phyloP scores from a whole-genome alignment of 2,888 invertebrate species.

The Pharmacophagus antenor region DNA sequence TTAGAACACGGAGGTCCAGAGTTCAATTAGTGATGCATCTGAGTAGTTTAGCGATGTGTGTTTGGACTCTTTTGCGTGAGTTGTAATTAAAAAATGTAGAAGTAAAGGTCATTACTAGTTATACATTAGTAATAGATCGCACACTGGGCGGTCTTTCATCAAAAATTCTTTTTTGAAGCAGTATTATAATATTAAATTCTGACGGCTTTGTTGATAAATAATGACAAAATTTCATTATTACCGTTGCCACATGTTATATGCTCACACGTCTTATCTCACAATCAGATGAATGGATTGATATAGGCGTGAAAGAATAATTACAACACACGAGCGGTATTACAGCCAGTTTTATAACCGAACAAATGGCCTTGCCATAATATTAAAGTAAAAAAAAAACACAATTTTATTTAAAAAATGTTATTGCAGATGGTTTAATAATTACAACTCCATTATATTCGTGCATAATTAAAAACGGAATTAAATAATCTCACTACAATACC shows the following conservation, averaged over 20 bases:
- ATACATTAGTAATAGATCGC: background rate
- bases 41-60: background rate
- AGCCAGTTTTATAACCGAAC: background rate
- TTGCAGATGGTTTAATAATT: background rate
- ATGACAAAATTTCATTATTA: background rate
- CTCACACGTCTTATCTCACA: background rate
- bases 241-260: background rate
- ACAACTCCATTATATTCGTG: conserved; percentile 25
- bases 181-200: background rate
- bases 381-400: too few relatives aligned
- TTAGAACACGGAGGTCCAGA: too few relatives aligned
- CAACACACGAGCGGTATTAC: background rate
- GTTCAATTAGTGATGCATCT: background rate
- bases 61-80: background rate
- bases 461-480: conserved; percentile 35
- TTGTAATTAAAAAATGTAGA: background rate
- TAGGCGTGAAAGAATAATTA: conserved; percentile 3
- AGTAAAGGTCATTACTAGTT: background rate
- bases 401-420: too few relatives aligned
- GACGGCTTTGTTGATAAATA: background rate
- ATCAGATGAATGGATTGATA: conserved; percentile 1
- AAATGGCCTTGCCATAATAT: background rate
- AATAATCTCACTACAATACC: conserved; percentile 54
- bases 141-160: background rate
- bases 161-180: background rate